A percentile compares a stretch with the other conserved stretches of the same genome.
These are phyloP conservation scores for Hemicentrotus pulcherrimus DNA, from an alignment of 35 echinoderm and acorn worm species.

Conservation along the genomic window DNA sequence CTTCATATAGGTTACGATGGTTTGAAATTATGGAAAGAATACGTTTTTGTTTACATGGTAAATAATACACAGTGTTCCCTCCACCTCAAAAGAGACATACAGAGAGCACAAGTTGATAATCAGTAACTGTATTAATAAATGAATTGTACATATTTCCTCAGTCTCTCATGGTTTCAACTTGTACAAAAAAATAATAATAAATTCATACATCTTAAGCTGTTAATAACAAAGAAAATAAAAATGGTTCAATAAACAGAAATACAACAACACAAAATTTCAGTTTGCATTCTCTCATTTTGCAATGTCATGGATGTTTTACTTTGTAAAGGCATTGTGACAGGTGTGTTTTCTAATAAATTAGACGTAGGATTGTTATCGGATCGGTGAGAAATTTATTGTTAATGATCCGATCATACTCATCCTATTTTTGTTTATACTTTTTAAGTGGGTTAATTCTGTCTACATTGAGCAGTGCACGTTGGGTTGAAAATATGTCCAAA, in stretches of 20 bases:
- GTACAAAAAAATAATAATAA: background rate
- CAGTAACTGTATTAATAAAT: background rate
- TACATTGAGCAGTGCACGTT: background rate
- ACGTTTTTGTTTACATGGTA: background rate
- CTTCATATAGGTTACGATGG: background rate
- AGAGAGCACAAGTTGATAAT: constrained; percentile 19
- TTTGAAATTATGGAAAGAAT: constrained; percentile 10
- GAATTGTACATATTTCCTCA: background rate
- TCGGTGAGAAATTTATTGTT: background rate
- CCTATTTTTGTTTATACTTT: background rate
- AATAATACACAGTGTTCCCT: background rate
- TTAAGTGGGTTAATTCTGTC: background rate
- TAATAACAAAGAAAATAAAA: constrained; percentile 14
- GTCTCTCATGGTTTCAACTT: background rate
- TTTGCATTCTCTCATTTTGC: background rate
- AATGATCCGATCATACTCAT: background rate
- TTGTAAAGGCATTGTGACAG: background rate
- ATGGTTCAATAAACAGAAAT: background rate
- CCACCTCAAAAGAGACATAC: background rate
- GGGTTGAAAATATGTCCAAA: background rate
- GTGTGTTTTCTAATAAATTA: background rate
- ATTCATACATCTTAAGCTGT: background rate
- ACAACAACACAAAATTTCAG: background rate
- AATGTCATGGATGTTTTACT: background rate
- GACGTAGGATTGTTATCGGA: background rate